phyloP scores from a whole-genome alignment of 1,140 invertebrate species.

The Dinoponera quadriceps region DNA sequence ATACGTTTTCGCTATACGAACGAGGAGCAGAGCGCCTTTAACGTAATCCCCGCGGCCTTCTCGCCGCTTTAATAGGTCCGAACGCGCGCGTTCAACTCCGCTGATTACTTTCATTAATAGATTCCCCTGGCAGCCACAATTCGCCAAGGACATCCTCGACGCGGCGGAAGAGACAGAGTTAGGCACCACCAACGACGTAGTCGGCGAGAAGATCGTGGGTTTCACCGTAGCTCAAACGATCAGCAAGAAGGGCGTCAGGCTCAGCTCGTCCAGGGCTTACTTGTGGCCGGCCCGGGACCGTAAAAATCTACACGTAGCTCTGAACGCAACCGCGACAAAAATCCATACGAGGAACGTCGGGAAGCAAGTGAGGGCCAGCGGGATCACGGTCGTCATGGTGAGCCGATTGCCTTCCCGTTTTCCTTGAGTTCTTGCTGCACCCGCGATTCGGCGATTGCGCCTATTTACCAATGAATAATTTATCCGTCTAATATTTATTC shows the following conservation, averaged over 20 bases:
- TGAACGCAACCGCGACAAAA: constrained; percentile 89
- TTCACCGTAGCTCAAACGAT: constrained; percentile 86
- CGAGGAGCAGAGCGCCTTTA: background rate
- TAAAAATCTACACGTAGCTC: constrained; percentile 89
- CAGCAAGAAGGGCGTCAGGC: constrained; percentile 88
- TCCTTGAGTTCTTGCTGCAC: background rate
- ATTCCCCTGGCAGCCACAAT: constrained; percentile 85
- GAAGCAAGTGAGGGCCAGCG: constrained; percentile 53
- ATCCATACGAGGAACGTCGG: constrained; percentile 67
- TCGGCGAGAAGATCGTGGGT: constrained; percentile 85
- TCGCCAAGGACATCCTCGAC: constrained; percentile 87
- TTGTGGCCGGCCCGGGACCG: constrained; percentile 87
- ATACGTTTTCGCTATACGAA: too few species aligned
- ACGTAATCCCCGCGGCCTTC: background rate
- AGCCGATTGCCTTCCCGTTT: background rate
- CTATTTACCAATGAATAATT: background rate
- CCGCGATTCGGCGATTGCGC: background rate
- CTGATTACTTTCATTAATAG: constrained; percentile 66
- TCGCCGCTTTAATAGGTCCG: background rate
- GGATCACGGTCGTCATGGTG: constrained; percentile 17
- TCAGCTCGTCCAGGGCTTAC: constrained; percentile 89
- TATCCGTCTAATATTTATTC: too few species aligned
- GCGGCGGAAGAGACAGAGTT: constrained; percentile 87
- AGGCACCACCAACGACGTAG: constrained; percentile 86
- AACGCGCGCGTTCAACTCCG: background rate